Conservation (phyloP, 1,140 invertebrate species). For the Oreohelix idahoensis region DNA sequence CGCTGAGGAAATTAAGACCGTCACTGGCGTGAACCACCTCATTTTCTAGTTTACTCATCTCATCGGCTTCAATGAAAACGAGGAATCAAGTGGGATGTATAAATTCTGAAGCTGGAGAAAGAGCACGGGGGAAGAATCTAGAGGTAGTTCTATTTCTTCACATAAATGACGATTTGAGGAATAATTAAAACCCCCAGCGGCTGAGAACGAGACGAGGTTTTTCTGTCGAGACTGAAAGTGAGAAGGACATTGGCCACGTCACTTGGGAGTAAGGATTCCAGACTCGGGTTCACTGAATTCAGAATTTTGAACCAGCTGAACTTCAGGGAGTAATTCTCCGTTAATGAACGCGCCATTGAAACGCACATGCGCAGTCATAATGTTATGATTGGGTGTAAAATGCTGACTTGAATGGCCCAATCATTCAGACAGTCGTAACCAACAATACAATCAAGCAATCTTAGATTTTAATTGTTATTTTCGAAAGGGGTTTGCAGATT, state of each 20-base stretch:
- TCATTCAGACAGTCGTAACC: neutral
- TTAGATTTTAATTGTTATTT: neutral
- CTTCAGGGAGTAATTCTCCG: constrained; percentile 21
- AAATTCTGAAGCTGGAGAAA: constrained; percentile 14
- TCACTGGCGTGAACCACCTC: constrained; percentile 13
- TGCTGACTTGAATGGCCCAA: neutral
- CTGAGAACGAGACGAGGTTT: neutral
- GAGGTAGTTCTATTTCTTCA: neutral
- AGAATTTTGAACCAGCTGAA: constrained; percentile 11
- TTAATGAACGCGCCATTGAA: constrained; percentile 15
- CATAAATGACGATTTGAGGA: neutral
- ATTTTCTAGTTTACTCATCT: constrained; percentile 25
- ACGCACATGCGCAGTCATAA: neutral
- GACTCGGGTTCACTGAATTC: neutral
- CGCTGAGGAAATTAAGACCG: neutral
- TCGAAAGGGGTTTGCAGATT: neutral
- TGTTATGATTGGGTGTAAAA: constrained; percentile 1
- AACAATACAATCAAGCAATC: neutral
- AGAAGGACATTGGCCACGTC: neutral
- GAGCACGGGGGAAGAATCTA: neutral
- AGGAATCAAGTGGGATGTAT: constrained; percentile 13
- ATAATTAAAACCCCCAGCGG: constrained; percentile 31
- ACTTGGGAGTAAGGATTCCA: neutral
- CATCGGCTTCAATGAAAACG: neutral
- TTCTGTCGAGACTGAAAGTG: neutral